These are phyloP conservation scores for Lasioglossum figueresi DNA, from an alignment of 2,888 invertebrate genomes.

Conservation along the genomic window DNA sequence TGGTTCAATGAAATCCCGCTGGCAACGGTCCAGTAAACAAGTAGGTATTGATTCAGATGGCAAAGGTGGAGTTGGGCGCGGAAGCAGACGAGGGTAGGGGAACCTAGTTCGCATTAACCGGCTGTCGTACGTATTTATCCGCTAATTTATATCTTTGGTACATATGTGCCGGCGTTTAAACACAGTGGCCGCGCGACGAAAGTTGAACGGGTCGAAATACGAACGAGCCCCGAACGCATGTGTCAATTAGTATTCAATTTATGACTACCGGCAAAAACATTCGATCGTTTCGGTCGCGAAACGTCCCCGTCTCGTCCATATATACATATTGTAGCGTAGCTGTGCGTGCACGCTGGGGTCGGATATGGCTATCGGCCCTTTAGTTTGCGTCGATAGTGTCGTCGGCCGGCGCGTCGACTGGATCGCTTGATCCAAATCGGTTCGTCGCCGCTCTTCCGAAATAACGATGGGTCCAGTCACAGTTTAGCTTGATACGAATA, in stretches of 20 bases:
- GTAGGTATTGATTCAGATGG: slow-evolving; percentile 81
- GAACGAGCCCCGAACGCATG: slow-evolving; percentile 66
- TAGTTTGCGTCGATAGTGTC: slow-evolving; percentile 10
- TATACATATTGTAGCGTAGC: background rate
- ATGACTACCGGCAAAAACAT: slow-evolving; percentile 68
- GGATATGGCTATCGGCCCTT: background rate
- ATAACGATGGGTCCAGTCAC: slow-evolving; percentile 62
- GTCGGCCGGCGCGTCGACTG: background rate
- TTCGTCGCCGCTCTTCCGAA: slow-evolving; percentile 49
- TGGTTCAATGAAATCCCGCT: slow-evolving; percentile 77
- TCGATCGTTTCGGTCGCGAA: slow-evolving; percentile 32
- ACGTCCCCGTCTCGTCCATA: background rate
- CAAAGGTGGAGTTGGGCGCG: slow-evolving; percentile 64
- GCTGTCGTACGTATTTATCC: slow-evolving; percentile 80
- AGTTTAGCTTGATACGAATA: slow-evolving; percentile 28
- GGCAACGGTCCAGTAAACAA: slow-evolving; percentile 81
- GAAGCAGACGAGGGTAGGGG: slow-evolving; percentile 36
- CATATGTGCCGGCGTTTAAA: slow-evolving; percentile 77
- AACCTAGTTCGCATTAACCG: slow-evolving; percentile 72
- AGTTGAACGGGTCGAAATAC: slow-evolving; percentile 77
- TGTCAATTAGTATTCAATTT: slow-evolving; percentile 80
- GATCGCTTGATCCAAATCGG: slow-evolving; percentile 3
- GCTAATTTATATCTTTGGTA: slow-evolving; percentile 78
- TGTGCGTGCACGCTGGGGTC: too few species aligned
- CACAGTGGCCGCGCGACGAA: slow-evolving; percentile 71